Evolutionary conservation across 2,888 invertebrate genomes (phyloP).

Genomic region (Axea sp.): DNA sequence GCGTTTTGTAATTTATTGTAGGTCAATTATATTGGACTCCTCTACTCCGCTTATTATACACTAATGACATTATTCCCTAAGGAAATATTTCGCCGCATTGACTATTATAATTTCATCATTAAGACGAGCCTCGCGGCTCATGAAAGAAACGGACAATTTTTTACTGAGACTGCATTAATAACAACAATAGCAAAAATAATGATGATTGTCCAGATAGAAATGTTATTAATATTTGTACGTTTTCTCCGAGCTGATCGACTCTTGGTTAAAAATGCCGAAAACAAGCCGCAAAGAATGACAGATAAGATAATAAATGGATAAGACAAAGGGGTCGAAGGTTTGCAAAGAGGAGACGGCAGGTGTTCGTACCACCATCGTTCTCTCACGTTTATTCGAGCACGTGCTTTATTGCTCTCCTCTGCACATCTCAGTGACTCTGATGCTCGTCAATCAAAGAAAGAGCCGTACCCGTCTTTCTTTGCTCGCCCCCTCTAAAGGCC

Average conservation of each 20-base stretch:
- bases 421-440: slow-evolving; percentile 72
- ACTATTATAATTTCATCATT: slow-evolving; percentile 43
- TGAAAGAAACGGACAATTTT: neutral
- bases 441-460: slow-evolving; percentile 77
- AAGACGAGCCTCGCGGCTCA: slow-evolving; percentile 21
- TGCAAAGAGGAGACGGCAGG: slow-evolving; percentile 69
- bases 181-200: slow-evolving; percentile 19
- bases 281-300: slow-evolving; percentile 17
- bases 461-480: slow-evolving; percentile 63
- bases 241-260: neutral
- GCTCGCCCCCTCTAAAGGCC: slow-evolving; percentile 34
- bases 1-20: slow-evolving; percentile 22
- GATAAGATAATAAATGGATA: slow-evolving; percentile 54
- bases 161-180: slow-evolving; percentile 19
- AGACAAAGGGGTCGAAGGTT: slow-evolving; percentile 59
- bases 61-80: slow-evolving; percentile 44
- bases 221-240: slow-evolving; percentile 12
- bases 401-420: slow-evolving; percentile 75
- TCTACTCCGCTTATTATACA: slow-evolving; percentile 19
- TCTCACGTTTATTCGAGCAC: slow-evolving; percentile 75
- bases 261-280: slow-evolving; percentile 6
- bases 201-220: slow-evolving; percentile 8
- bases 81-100: slow-evolving; percentile 27
- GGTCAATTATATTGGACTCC: slow-evolving; percentile 19
- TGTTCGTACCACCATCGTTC: slow-evolving; percentile 72